Percentiles rank a stretch among this genome's conserved stretches.
Conservation (phyloP, 2,113 vertebrate species). For the Psittacus erithacus region DNA sequence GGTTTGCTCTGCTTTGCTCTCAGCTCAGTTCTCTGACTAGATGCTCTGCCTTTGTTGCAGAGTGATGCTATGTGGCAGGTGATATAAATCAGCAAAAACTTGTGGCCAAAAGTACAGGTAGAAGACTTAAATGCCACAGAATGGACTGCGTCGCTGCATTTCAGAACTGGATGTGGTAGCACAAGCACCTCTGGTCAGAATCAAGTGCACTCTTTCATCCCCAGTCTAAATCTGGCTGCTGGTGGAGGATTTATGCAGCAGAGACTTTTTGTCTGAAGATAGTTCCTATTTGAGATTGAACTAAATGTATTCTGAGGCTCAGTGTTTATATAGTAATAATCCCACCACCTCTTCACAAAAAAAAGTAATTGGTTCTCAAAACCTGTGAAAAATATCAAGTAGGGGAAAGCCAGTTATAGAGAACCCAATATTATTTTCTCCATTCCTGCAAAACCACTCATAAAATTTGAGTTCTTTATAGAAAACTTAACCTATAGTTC, state of each 20-base stretch:
- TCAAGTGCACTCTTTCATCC: accelerated
- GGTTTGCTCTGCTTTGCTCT: neutral
- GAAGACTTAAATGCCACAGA: neutral
- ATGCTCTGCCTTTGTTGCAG: neutral
- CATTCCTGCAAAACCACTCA: neutral
- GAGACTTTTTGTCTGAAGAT: neutral
- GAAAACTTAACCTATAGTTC: neutral
- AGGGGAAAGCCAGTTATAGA: neutral
- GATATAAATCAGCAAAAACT: neutral
- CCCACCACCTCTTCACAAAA: neutral
- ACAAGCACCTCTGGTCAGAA: neutral
- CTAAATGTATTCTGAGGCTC: neutral
- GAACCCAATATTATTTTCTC: neutral
- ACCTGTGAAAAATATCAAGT: neutral
- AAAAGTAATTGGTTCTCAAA: neutral
- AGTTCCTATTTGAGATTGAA: neutral
- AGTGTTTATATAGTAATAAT: neutral
- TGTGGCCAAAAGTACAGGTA: neutral
- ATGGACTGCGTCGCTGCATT: neutral
- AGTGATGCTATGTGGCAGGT: neutral
- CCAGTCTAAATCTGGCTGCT: neutral
- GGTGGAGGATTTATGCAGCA: neutral
- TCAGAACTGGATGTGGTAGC: neutral
- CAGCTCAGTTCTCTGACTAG: neutral
- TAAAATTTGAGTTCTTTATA: neutral